Evolutionary conservation across 2,888 invertebrate genomes (phyloP).

Genomic region (Cosmopolites sordidus): DNA sequence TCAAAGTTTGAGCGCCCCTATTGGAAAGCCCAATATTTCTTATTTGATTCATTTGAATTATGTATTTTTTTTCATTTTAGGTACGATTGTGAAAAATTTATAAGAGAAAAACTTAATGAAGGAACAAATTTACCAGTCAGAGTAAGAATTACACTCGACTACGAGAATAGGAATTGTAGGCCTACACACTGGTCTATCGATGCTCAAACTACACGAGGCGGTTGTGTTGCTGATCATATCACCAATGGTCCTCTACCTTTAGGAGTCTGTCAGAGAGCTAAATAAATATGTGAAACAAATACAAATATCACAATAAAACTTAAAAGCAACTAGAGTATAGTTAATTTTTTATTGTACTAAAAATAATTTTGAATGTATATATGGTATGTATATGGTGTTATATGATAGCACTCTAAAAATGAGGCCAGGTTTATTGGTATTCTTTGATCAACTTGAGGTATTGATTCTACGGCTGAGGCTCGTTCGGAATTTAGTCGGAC

Average conservation of each 20-base stretch:
- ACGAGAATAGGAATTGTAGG: conserved; percentile 6
- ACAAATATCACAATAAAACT: no score
- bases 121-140: conserved; percentile 3
- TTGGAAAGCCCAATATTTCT: background rate
- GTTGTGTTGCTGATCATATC: background rate
- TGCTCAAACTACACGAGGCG: background rate
- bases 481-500: background rate
- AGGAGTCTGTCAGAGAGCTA: background rate
- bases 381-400: no score
- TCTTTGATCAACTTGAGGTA: background rate
- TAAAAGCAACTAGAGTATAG: no score
- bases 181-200: conserved; percentile 16
- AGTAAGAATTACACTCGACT: conserved; percentile 6
- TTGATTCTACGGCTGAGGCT: background rate
- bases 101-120: background rate
- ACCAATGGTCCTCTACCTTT: background rate
- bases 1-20: no score
- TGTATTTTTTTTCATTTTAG: background rate
- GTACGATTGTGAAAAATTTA: conserved; percentile 16
- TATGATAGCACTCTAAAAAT: no score
- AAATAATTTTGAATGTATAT: no score
- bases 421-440: no score
- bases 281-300: no score
- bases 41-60: background rate
- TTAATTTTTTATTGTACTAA: no score